phyloP scores from a whole-genome alignment of 2,113 vertebrate species.

The Semnornis frantzii region DNA sequence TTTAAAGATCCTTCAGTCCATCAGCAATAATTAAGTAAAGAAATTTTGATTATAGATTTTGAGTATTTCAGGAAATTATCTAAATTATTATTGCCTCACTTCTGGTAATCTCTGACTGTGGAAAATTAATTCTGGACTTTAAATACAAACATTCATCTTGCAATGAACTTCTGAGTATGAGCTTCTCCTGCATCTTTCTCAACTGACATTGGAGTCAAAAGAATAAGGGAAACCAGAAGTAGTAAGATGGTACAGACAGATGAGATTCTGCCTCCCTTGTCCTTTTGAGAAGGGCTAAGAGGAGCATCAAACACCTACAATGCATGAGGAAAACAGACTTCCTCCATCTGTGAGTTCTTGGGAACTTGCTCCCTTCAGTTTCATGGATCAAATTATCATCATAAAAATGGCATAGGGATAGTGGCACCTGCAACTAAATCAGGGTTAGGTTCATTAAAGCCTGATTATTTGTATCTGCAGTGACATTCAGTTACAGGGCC shows the following conservation, averaged over 20 bases:
- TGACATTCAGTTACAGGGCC: background rate
- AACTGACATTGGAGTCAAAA: background rate
- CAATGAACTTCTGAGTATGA: background rate
- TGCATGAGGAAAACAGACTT: background rate
- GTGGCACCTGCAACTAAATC: background rate
- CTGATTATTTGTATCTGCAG: background rate
- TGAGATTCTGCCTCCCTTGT: background rate
- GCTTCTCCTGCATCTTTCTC: background rate
- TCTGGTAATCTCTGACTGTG: background rate
- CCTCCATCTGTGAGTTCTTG: background rate
- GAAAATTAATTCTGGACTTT: background rate
- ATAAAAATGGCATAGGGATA: background rate
- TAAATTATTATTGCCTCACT: background rate
- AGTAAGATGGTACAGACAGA: background rate
- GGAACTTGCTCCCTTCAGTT: background rate
- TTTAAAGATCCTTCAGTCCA: background rate
- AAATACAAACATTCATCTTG: background rate
- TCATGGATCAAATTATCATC: background rate
- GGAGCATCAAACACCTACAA: background rate
- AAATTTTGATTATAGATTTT: background rate
- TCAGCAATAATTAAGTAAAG: background rate
- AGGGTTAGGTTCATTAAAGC: background rate
- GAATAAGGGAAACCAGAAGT: background rate
- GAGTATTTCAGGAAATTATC: background rate
- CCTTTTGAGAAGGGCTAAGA: background rate